Evolutionary conservation across 2,113 vertebrate species (phyloP).

Genomic region (Xiphophorus maculatus): DNA sequence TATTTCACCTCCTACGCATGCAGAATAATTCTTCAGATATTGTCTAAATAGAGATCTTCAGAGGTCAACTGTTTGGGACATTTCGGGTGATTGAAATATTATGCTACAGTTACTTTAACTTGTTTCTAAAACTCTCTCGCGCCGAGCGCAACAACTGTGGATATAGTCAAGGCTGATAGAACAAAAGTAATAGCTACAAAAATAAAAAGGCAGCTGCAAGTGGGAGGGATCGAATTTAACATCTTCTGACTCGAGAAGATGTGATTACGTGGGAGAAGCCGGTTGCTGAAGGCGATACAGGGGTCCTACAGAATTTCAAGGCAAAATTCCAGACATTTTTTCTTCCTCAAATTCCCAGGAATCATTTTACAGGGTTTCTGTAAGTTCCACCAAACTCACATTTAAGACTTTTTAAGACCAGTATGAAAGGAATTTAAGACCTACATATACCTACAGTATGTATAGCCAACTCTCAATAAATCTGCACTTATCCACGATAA

Average conservation of each 20-base stretch:
- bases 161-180: constrained; percentile 28
- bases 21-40: constrained; percentile 15
- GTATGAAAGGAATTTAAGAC: no score
- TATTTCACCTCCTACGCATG: constrained; percentile 29
- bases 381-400: no score
- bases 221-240: constrained; percentile 63
- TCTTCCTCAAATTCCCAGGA: not conserved
- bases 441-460: no score
- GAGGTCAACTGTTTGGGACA: constrained; percentile 10
- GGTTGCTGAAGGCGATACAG: constrained; percentile 35
- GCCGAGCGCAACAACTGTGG: not conserved
- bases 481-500: no score
- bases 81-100: constrained; percentile 31
- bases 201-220: constrained; percentile 65
- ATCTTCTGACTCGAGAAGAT: constrained; percentile 50
- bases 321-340: not conserved
- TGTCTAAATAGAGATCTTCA: constrained; percentile 31
- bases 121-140: not conserved
- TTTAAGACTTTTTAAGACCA: no score
- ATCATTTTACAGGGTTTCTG: not conserved
- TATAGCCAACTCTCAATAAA: no score
- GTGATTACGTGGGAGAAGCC: constrained; percentile 58
- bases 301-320: not conserved
- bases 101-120: constrained; percentile 19
- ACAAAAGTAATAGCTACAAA: constrained; percentile 33